Conservation (phyloP, 2,888 invertebrate genomes). For the Gibbula magus region DNA sequence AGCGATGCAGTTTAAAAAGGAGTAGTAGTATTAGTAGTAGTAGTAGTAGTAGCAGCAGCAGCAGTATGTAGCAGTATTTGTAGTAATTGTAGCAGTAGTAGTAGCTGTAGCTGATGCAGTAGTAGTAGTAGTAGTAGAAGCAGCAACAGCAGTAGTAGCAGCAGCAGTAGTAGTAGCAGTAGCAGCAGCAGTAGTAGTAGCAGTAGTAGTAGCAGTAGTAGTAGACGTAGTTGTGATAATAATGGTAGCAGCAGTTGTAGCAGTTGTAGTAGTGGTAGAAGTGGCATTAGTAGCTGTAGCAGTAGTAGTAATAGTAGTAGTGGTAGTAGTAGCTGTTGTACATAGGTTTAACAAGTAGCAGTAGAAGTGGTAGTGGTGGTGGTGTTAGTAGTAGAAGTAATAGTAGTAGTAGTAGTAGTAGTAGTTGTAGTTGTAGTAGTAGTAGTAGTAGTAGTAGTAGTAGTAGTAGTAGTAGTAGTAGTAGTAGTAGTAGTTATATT, state of each 20-base stretch:
- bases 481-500: background rate
- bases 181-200: too few species aligned
- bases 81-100: background rate
- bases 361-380: background rate
- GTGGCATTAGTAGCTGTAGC: background rate
- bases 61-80: background rate
- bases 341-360: background rate
- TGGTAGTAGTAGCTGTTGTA: background rate
- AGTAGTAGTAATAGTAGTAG: background rate
- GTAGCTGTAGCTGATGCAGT: background rate
- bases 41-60: background rate
- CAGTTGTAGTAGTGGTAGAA: too few species aligned
- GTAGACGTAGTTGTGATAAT: too few species aligned
- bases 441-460: background rate
- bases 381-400: background rate
- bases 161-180: background rate
- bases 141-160: background rate
- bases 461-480: slow-evolving; percentile 12
- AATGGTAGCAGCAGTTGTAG: background rate
- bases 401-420: background rate
- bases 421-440: background rate
- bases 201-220: background rate
- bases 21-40: too few species aligned
- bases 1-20: too few species aligned
- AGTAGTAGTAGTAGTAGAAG: background rate